These are phyloP conservation scores for Harlomillsia oculata DNA, from an alignment of 1,140 invertebrate species.

Conservation along the genomic window DNA sequence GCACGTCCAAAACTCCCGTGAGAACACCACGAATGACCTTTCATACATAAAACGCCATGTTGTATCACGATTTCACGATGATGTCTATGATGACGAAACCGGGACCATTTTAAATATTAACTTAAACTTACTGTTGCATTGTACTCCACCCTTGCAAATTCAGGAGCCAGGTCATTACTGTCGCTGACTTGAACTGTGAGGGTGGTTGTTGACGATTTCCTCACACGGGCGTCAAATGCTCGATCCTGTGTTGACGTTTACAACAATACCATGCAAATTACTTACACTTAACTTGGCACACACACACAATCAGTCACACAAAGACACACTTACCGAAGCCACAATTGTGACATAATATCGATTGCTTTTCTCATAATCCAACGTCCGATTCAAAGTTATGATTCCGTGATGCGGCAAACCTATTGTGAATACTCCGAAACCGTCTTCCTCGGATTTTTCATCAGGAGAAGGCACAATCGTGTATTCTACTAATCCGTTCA, in stretches of 20 bases:
- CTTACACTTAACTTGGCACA: too few species aligned
- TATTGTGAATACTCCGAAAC: conserved; percentile 70
- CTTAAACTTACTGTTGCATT: conserved; percentile 50
- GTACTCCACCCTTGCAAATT: conserved; percentile 53
- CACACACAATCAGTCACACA: too few species aligned
- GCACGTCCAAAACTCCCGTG: conserved; percentile 66
- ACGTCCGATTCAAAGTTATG: conserved; percentile 73
- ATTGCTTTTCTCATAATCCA: conserved; percentile 82
- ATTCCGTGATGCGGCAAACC: conserved; percentile 80
- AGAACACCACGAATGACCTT: conserved; percentile 69
- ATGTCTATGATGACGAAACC: conserved; percentile 30
- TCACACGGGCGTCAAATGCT: conserved; percentile 58
- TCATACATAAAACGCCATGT: conserved; percentile 31
- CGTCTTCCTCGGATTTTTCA: conserved; percentile 56
- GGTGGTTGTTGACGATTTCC: conserved; percentile 39
- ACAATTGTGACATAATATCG: conserved; percentile 79
- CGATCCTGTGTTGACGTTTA: conserved; percentile 54
- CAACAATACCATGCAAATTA: neutral
- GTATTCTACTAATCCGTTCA: conserved; percentile 77
- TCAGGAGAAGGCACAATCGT: conserved; percentile 51
- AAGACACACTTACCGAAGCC: conserved; percentile 80
- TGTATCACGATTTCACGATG: conserved; percentile 35
- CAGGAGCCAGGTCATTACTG: conserved; percentile 17
- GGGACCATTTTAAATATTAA: conserved; percentile 37
- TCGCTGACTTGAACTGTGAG: conserved; percentile 15